Percentiles rank a stretch among this genome's conserved stretches.
Evolutionary conservation across 2,888 invertebrate genomes (phyloP).

Genomic region (Hypercompe scribonia): DNA sequence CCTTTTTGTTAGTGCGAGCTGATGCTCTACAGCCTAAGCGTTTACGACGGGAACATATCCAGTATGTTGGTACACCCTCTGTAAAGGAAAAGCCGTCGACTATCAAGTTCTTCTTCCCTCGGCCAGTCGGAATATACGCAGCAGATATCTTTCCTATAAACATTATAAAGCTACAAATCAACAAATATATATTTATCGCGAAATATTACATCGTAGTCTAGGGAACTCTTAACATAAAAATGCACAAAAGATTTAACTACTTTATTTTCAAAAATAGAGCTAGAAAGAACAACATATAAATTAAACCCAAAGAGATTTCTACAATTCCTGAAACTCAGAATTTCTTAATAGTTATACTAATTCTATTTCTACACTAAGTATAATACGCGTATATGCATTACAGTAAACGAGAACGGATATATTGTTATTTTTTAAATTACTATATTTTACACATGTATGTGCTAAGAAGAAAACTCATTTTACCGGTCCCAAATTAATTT

Average conservation of each 20-base stretch:
- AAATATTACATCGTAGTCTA: neutral
- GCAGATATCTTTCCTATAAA: slow-evolving; percentile 65
- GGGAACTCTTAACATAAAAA: neutral
- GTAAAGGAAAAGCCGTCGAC: slow-evolving; percentile 70
- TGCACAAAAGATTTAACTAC: neutral
- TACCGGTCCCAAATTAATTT: neutral
- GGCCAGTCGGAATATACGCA: slow-evolving; percentile 72
- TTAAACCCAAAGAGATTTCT: neutral
- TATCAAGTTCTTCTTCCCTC: slow-evolving; percentile 69
- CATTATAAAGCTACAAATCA: slow-evolving; percentile 10
- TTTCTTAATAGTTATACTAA: neutral
- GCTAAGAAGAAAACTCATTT: too few species aligned
- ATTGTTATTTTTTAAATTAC: neutral
- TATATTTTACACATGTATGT: neutral
- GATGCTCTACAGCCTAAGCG: slow-evolving; percentile 59
- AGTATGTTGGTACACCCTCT: slow-evolving; percentile 59
- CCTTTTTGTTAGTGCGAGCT: slow-evolving; percentile 71
- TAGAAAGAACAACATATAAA: neutral
- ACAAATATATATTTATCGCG: neutral
- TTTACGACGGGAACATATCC: slow-evolving; percentile 68
- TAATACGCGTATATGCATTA: neutral
- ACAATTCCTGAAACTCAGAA: neutral
- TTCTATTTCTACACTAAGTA: neutral
- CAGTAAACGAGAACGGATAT: neutral
- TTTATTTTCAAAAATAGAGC: neutral